A percentile compares a stretch with the other conserved stretches of the same genome.
These are phyloP conservation scores for Hyla sarda DNA, from an alignment of 2,113 vertebrate species.

Conservation along the genomic window DNA sequence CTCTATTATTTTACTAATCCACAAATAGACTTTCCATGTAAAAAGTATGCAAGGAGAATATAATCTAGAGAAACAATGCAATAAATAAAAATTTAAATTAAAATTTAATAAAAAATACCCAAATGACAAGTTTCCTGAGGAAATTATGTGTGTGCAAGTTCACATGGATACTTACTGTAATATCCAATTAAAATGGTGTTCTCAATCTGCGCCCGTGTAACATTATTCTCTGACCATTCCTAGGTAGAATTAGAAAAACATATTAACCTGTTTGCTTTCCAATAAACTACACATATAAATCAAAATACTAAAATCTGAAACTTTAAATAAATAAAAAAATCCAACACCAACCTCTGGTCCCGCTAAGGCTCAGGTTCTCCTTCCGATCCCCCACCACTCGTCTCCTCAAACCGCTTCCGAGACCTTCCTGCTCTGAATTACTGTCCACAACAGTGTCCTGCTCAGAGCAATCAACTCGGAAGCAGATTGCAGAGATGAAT, in stretches of 20 bases:
- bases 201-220: constrained; percentile 88
- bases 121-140: background rate
- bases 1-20: no score
- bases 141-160: background rate
- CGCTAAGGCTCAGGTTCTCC: no score
- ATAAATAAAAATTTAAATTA: background rate
- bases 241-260: constrained; percentile 57
- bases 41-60: background rate
- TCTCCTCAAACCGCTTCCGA: no score
- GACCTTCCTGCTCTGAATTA: no score
- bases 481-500: no score
- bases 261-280: background rate
- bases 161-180: constrained; percentile 86
- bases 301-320: no score
- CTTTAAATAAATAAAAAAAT: no score
- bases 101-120: background rate
- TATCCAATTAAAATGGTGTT: constrained; percentile 93
- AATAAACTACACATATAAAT: no score
- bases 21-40: background rate
- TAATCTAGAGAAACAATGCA: background rate
- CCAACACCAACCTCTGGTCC: no score
- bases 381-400: no score
- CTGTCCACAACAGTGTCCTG: no score
- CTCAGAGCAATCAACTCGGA: no score
- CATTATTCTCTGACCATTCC: constrained; percentile 92